These are phyloP conservation scores for Linurgus olivaceus DNA, from an alignment of 2,797 vertebrate genomes.

Conservation along the genomic window DNA sequence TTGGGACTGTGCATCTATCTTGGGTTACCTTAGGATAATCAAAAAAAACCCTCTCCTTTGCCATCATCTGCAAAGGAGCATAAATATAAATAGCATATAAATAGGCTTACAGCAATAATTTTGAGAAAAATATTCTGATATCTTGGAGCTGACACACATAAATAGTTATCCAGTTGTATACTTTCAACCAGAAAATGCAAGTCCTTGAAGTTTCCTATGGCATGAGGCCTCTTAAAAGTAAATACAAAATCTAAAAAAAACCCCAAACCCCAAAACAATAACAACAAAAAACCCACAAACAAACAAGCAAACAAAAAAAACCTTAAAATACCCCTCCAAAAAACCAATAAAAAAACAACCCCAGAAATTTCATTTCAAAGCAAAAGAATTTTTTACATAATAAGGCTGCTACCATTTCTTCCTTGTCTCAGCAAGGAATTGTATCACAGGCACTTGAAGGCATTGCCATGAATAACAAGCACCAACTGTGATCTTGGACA, in stretches of 20 bases:
- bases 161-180: not conserved
- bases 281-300: not conserved
- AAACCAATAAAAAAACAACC: not conserved
- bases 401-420: not conserved
- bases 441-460: not conserved
- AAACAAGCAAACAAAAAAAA: not conserved
- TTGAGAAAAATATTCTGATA: not conserved
- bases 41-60: not conserved
- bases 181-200: not conserved
- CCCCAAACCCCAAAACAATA: not conserved
- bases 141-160: not conserved
- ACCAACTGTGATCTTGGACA: not conserved
- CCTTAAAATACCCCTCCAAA: not conserved
- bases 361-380: not conserved
- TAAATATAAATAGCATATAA: not conserved
- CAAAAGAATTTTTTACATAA: not conserved
- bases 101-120: not conserved
- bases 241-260: not conserved
- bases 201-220: not conserved
- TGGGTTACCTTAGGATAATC: not conserved
- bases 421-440: not conserved
- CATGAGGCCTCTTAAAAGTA: not conserved
- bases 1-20: not conserved
- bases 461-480: not conserved
- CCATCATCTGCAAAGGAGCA: not conserved